Conservation (phyloP, 1,140 invertebrate genomes). For the Sarcophaga peregrina region DNA sequence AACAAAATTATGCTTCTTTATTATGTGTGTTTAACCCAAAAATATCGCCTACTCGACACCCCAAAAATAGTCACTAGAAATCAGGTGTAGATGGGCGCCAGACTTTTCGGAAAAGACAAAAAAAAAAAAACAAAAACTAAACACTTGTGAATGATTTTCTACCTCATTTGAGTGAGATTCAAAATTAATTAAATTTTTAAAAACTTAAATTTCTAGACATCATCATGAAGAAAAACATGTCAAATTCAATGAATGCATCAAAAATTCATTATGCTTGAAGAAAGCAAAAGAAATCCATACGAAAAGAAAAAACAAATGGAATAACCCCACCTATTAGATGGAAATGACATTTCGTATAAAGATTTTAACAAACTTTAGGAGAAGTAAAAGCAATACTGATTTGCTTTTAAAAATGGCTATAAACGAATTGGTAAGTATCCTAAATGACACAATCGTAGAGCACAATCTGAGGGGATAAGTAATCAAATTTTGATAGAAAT, state of each 20-base stretch:
- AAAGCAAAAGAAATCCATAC: neutral
- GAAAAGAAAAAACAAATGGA: neutral
- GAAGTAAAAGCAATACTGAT: neutral
- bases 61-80: neutral
- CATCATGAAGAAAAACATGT: slow-evolving; percentile 6
- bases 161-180: neutral
- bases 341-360: neutral
- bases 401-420: neutral
- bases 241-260: slow-evolving; percentile 22
- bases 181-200: neutral
- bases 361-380: neutral
- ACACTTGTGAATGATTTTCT: neutral
- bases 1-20: neutral
- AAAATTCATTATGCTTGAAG: neutral
- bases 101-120: neutral
- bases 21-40: neutral
- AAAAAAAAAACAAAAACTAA: neutral
- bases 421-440: too few relatives aligned
- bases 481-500: too few relatives aligned
- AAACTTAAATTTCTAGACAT: slow-evolving; percentile 17
- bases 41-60: neutral
- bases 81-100: slow-evolving; percentile 20
- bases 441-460: too few relatives aligned
- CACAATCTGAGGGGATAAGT: too few relatives aligned
- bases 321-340: slow-evolving; percentile 3